phyloP scores from a whole-genome alignment of 1,140 invertebrate species.

The Pectinophora gossypiella region DNA sequence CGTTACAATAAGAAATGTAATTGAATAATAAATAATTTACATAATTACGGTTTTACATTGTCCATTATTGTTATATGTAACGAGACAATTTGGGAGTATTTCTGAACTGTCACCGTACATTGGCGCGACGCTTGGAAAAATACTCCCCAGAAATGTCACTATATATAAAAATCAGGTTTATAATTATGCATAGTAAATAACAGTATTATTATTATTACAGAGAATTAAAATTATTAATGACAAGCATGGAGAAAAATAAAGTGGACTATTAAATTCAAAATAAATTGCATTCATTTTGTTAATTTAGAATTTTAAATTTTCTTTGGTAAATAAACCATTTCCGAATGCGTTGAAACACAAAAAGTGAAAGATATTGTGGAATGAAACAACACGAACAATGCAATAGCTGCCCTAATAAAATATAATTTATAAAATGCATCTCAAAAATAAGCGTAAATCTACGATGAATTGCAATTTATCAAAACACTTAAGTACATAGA shows the following conservation, averaged over 20 bases:
- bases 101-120: slow-evolving; percentile 24
- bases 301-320: slow-evolving; percentile 50
- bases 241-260: slow-evolving; percentile 34
- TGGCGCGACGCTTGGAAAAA: slow-evolving; percentile 40
- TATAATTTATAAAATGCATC: slow-evolving; percentile 59
- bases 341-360: slow-evolving; percentile 44
- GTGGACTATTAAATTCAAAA: slow-evolving; percentile 26
- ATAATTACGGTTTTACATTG: slow-evolving; percentile 50
- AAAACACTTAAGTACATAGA: slow-evolving; percentile 65
- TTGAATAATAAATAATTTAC: slow-evolving; percentile 66
- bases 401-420: slow-evolving; percentile 63
- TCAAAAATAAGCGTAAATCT: slow-evolving; percentile 64
- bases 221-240: slow-evolving; percentile 47
- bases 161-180: slow-evolving; percentile 37
- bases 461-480: slow-evolving; percentile 49
- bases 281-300: slow-evolving; percentile 37
- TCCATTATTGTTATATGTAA: slow-evolving; percentile 31
- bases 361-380: slow-evolving; percentile 43
- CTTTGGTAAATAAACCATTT: slow-evolving; percentile 65
- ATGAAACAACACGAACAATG: slow-evolving; percentile 51
- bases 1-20: slow-evolving; percentile 40
- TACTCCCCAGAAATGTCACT: slow-evolving; percentile 53
- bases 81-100: slow-evolving; percentile 56
- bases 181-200: slow-evolving; percentile 60
- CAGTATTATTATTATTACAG: slow-evolving; percentile 39